Percentiles rank a stretch among this genome's conserved stretches.
Conservation (phyloP, 1,140 invertebrate genomes). For the Musca domestica region DNA sequence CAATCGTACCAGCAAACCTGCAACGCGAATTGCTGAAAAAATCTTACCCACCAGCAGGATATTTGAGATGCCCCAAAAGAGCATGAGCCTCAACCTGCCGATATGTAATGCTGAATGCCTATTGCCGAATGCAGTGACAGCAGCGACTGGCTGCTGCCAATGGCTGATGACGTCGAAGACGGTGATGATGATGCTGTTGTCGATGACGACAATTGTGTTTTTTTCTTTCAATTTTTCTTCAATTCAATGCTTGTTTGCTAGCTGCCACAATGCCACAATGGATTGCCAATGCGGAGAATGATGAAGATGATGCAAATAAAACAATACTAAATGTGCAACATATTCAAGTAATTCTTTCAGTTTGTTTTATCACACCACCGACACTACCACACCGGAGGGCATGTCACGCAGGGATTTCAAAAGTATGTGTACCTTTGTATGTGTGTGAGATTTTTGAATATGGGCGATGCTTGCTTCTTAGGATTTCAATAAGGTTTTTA, state of each 20-base stretch:
- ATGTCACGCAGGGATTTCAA: background rate
- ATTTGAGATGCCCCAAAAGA: conserved; percentile 40
- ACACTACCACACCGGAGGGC: background rate
- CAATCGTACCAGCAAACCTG: conserved; percentile 3
- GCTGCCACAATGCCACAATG: too few species aligned
- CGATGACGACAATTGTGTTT: conserved; percentile 9
- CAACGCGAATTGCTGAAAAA: background rate
- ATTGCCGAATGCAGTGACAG: background rate
- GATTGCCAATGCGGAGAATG: background rate
- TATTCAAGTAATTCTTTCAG: conserved; percentile 15
- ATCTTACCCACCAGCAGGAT: conserved; percentile 51
- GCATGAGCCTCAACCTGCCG: conserved; percentile 17
- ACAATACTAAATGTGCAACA: conserved; percentile 18
- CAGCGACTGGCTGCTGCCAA: conserved; percentile 3
- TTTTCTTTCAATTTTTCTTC: background rate
- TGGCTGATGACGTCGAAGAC: background rate
- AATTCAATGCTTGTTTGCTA: background rate
- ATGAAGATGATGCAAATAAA: conserved; percentile 22
- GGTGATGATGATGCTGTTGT: background rate
- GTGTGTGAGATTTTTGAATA: too few species aligned
- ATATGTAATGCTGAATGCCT: background rate
- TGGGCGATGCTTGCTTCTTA: too few species aligned
- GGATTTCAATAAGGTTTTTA: too few species aligned
- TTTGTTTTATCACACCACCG: background rate
- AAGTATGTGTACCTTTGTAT: background rate